phyloP scores from a whole-genome alignment of 1,140 invertebrate species.

The Scaptomyza pallida region DNA sequence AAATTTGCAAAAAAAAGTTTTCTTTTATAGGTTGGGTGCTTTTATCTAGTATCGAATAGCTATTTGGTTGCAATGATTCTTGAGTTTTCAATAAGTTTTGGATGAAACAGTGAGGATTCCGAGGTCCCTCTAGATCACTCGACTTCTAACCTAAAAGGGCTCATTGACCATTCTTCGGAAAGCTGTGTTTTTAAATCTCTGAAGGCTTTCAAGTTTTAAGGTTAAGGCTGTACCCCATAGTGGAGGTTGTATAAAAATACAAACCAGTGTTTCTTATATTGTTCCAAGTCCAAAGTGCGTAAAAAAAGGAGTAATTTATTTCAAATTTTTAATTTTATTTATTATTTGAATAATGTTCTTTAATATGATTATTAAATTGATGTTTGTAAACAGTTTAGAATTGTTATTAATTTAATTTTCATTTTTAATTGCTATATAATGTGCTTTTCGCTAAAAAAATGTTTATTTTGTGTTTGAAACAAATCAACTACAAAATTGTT shows the following conservation, averaged over 20 bases:
- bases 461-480: conserved; percentile 40
- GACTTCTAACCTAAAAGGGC: too few species aligned
- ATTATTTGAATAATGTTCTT: conserved; percentile 30
- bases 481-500: conserved; percentile 52
- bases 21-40: too few species aligned
- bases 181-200: too few species aligned
- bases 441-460: conserved; percentile 41
- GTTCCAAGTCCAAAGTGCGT: background rate
- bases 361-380: conserved; percentile 44
- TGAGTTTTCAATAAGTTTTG: too few species aligned
- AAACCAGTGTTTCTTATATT: conserved; percentile 1
- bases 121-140: too few species aligned
- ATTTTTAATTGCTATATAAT: conserved; percentile 49
- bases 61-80: too few species aligned
- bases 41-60: too few species aligned
- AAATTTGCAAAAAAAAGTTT: too few species aligned
- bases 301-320: conserved; percentile 8
- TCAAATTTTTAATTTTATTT: conserved; percentile 27
- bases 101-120: too few species aligned
- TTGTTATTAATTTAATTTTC: conserved; percentile 36
- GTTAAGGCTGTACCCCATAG: too few species aligned
- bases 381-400: conserved; percentile 62
- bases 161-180: too few species aligned
- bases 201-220: too few species aligned
- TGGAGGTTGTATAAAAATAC: conserved; percentile 44